These are phyloP conservation scores for Carabus problematicus DNA, from an alignment of 2,888 invertebrate genomes.

Conservation along the genomic window DNA sequence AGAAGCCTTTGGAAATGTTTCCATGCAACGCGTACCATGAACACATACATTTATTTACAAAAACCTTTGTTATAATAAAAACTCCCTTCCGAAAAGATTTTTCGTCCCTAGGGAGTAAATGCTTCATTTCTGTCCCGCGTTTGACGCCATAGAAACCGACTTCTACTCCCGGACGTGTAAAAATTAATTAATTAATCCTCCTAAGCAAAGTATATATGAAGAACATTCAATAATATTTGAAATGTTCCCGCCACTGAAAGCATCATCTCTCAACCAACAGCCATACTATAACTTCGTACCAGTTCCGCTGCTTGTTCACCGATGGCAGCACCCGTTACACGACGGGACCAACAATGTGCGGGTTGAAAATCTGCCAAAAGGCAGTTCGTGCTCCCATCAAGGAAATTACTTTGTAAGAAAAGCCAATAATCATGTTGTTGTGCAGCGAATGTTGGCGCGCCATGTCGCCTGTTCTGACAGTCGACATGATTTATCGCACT, in stretches of 20 bases:
- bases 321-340: conserved; percentile 20
- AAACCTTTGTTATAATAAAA: too few relatives aligned
- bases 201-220: too few relatives aligned
- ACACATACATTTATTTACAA: too few relatives aligned
- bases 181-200: too few relatives aligned
- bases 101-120: too few relatives aligned
- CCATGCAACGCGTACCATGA: too few relatives aligned
- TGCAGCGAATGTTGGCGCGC: conserved; percentile 36
- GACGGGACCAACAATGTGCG: background rate
- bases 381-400: conserved; percentile 28
- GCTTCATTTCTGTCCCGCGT: too few relatives aligned
- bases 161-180: too few relatives aligned
- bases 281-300: background rate
- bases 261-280: background rate
- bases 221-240: too few relatives aligned
- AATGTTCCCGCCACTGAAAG: background rate
- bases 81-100: too few relatives aligned
- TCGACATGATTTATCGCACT: conserved; percentile 57
- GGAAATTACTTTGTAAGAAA: conserved; percentile 43
- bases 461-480: conserved; percentile 44
- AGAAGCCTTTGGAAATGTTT: too few relatives aligned
- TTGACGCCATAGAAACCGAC: too few relatives aligned
- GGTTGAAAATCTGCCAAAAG: conserved; percentile 26
- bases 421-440: conserved; percentile 43
- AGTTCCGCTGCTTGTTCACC: background rate